These are phyloP conservation scores for Cephalopholis sonnerati DNA, from an alignment of 2,113 vertebrate species.

Conservation along the genomic window DNA sequence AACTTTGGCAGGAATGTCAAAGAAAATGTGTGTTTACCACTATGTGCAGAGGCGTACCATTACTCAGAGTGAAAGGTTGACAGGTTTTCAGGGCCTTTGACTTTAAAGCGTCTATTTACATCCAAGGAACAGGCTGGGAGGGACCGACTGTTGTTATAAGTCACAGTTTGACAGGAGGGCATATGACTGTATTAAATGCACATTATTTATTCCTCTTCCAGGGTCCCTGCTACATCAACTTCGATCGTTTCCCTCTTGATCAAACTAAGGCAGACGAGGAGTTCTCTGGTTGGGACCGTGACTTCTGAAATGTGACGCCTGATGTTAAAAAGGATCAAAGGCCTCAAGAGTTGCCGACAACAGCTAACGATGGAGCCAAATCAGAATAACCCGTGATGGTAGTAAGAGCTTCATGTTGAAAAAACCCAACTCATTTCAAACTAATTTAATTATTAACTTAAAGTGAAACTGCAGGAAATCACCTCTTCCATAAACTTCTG, in stretches of 20 bases:
- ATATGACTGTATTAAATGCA: too few species aligned
- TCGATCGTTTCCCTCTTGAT: slow-evolving; percentile 83
- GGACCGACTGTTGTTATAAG: neutral
- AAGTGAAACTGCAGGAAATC: slow-evolving; percentile 10
- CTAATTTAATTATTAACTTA: slow-evolving; percentile 20
- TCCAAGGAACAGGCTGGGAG: neutral
- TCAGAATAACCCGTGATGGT: neutral
- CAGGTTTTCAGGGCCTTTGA: neutral
- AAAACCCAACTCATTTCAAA: neutral
- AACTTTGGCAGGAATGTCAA: neutral
- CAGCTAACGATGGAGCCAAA: neutral
- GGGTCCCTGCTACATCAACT: slow-evolving; percentile 87
- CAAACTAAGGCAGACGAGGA: slow-evolving; percentile 81
- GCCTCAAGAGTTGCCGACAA: neutral
- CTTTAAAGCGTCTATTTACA: neutral
- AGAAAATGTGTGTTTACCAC: neutral
- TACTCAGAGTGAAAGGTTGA: neutral
- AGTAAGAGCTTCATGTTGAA: neutral
- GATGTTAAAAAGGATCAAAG: neutral
- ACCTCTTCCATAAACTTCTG: neutral
- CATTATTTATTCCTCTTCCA: slow-evolving; percentile 40
- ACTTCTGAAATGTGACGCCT: slow-evolving; percentile 86
- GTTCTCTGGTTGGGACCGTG: slow-evolving; percentile 85
- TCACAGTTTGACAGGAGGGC: neutral
- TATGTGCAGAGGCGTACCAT: too few species aligned